A percentile compares a stretch with the other conserved stretches of the same genome.
Conservation (phyloP, 2,113 vertebrate species). For the Rhynchomys soricoides region DNA sequence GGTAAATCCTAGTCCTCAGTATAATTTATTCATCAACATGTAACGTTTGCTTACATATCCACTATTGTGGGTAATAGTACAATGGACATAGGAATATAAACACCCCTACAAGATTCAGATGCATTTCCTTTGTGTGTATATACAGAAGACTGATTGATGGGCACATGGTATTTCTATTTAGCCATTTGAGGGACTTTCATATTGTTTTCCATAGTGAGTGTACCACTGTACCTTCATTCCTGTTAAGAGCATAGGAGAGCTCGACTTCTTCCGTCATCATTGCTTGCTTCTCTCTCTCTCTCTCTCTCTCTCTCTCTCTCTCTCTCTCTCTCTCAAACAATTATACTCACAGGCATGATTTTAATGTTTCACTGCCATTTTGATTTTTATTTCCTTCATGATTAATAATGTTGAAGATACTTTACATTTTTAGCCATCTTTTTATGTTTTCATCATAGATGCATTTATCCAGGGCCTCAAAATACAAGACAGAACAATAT, state of each 20-base stretch:
- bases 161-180: not conserved
- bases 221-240: not conserved
- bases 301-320: not conserved
- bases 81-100: not conserved
- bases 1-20: not conserved
- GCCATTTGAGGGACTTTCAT: not conserved
- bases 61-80: not conserved
- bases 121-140: not conserved
- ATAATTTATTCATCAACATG: not conserved
- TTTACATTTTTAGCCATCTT: not conserved
- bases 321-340: not conserved
- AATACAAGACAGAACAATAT: not conserved
- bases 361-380: not conserved
- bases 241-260: not conserved
- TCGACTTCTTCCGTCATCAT: not conserved
- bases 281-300: not conserved
- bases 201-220: not conserved
- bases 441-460: not conserved
- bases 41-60: not conserved
- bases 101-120: not conserved
- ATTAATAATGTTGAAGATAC: not conserved
- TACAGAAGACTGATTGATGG: not conserved
- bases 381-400: not conserved
- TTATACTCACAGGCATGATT: not conserved
- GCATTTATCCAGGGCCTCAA: not conserved